Evolutionary conservation across 1,140 invertebrate species (phyloP).

Genomic region (Meteorus sp.): DNA sequence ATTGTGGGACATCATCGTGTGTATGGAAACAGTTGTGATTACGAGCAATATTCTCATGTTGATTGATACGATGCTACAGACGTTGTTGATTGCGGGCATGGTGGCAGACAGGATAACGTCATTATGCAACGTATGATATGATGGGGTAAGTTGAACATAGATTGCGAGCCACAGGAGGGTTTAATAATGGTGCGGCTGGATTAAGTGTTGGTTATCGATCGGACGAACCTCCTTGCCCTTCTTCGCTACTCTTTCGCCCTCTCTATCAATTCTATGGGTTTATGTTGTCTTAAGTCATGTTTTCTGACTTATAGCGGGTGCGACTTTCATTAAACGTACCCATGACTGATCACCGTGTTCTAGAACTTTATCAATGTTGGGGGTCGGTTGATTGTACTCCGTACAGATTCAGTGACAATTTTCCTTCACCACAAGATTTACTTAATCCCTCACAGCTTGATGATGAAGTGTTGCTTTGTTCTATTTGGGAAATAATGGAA

Average conservation of each 20-base stretch:
- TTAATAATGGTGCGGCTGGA: conserved; percentile 41
- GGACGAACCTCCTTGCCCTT: conserved; percentile 20
- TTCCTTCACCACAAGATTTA: conserved; percentile 1
- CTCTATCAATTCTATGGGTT: conserved; percentile 25
- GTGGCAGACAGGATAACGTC: neutral
- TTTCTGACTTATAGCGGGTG: conserved; percentile 36
- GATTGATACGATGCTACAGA: neutral
- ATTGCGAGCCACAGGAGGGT: conserved; percentile 37
- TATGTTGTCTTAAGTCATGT: conserved; percentile 37
- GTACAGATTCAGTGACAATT: neutral
- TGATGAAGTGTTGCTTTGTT: no score
- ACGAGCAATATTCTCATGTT: neutral
- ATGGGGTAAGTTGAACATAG: conserved; percentile 32
- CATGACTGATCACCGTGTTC: conserved; percentile 43
- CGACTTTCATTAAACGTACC: conserved; percentile 48
- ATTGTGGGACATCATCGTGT: no score
- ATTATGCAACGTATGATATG: conserved; percentile 19
- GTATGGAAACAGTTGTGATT: no score
- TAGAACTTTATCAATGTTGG: conserved; percentile 18
- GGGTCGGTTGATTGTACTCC: conserved; percentile 3
- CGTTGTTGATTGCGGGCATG: neutral
- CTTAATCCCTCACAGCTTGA: no score
- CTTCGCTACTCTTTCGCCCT: conserved; percentile 21
- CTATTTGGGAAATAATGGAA: no score
- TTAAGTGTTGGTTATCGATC: conserved; percentile 38